These are phyloP conservation scores for Cliona cf. orientalis DNA, from an alignment of 37 sponge, comb jelly and placozoan genomes.

Conservation along the genomic window DNA sequence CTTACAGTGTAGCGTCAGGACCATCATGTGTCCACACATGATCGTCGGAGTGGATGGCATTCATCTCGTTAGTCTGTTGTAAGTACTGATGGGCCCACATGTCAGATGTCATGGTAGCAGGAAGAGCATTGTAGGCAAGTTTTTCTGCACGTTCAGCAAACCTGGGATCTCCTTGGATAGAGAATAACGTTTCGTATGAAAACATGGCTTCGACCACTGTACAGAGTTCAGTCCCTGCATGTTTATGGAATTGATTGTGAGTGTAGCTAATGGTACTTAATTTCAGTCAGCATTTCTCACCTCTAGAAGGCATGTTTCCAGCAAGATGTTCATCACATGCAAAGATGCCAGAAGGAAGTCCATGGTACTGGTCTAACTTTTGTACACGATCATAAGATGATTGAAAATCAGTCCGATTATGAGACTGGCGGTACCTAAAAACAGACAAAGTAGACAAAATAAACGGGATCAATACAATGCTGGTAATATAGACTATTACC, in stretches of 20 bases:
- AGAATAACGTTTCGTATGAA: constrained; percentile 63
- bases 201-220: constrained; percentile 83
- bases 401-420: constrained; percentile 42
- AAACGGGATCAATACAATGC: too few relatives aligned
- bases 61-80: constrained; percentile 76
- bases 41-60: constrained; percentile 46
- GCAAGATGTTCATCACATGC: constrained; percentile 83
- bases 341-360: constrained; percentile 75
- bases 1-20: constrained; percentile 72
- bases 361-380: constrained; percentile 63
- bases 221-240: constrained; percentile 77
- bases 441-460: too few relatives aligned
- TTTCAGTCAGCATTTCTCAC: too few relatives aligned
- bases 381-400: constrained; percentile 65
- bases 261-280: too few relatives aligned
- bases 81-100: constrained; percentile 92
- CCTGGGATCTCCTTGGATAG: constrained; percentile 63
- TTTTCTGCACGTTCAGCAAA: constrained; percentile 83
- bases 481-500: too few relatives aligned
- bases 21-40: constrained; percentile 79
- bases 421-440: constrained; percentile 84
- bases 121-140: constrained; percentile 77
- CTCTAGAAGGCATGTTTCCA: constrained; percentile 82
- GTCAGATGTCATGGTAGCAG: constrained; percentile 80
- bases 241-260: not conserved